Base-by-base conservation (phyloP, 2,113 vertebrate genomes). In the Shinisaurus crocodilurus region DNA sequence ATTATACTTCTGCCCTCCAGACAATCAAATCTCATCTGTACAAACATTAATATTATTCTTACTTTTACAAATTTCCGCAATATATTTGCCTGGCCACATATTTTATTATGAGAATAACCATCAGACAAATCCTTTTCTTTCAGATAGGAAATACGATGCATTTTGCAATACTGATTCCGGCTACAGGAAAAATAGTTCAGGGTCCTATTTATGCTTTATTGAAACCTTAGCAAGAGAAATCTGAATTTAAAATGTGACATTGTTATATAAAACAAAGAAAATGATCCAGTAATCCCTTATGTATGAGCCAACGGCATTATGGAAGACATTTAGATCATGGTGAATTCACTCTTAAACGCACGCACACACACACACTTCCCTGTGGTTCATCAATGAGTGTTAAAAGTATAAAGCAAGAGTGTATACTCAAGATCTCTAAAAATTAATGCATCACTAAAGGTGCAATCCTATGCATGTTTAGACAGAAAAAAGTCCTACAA, bases 71-170 rank as follows among this genome's bases (percentile, higher is more conserved):
- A 94, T 92, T 90, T 93, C 82, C 70, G 13, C 80, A 93, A 43
- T 81, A 89, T 0, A 0, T 91, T 94, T 93, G 90, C 74, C 88
- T 94, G 34, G 37, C 87, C 90, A 18, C 43, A 91, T 9, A 91
- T 96, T 94, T 95, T 90, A 92, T 95, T 95, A 92, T 87, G 88
- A 93, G 90, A 89, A 86, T 94, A 91, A 12, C 20, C 88, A 95
- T 45, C 72, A 94, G 82, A 92, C 37, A 94, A 85, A 87, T 90
- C 3, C 27, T 95, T 95, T 82, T 91, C 90, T 93, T 94, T 93
- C 45, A 94, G 89, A 80, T 88, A 88, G 23, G 83, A 94, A 96
- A 92, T 87, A 90, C 65, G 43, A 9, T 13, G 70, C 86, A 79
- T 93, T 96, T 94, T 95, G 90, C 91, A 96, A 94, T 91, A 88